A percentile compares a stretch with the other conserved stretches of the same genome.
phyloP scores from a whole-genome alignment of 1,140 invertebrate genomes.

The Macrocentrus cingulum region DNA sequence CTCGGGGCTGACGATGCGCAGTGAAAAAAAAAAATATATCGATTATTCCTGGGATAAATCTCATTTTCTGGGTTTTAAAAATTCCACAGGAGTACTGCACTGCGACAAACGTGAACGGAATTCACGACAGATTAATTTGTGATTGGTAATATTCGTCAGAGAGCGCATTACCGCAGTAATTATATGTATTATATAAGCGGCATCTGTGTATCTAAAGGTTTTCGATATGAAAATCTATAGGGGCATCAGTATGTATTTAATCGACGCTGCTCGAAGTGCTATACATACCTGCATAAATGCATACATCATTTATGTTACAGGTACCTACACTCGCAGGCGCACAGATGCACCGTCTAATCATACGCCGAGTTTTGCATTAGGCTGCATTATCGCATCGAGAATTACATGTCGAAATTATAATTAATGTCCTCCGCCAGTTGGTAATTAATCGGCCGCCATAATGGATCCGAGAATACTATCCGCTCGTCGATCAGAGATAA shows the following conservation, averaged over 20 bases:
- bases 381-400: neutral
- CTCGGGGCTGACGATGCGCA: slow-evolving; percentile 30
- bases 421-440: neutral
- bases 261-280: too few species aligned
- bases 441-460: slow-evolving; percentile 18
- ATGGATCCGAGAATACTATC: slow-evolving; percentile 12
- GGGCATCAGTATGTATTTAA: neutral
- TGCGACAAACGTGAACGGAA: slow-evolving; percentile 36
- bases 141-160: slow-evolving; percentile 12
- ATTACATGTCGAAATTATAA: slow-evolving; percentile 18
- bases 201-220: neutral
- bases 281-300: neutral
- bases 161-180: too few species aligned
- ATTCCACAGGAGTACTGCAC: slow-evolving; percentile 30
- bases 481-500: slow-evolving; percentile 2
- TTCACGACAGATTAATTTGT: slow-evolving; percentile 5
- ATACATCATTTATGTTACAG: neutral
- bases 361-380: slow-evolving; percentile 10
- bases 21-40: slow-evolving; percentile 31
- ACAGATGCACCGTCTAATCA: slow-evolving; percentile 7
- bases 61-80: slow-evolving; percentile 36
- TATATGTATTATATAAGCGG: too few species aligned
- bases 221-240: neutral
- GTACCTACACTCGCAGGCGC: too few species aligned
- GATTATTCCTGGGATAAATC: slow-evolving; percentile 30